phyloP scores from a whole-genome alignment of 2,888 invertebrate genomes.

The Idaea biselata region DNA sequence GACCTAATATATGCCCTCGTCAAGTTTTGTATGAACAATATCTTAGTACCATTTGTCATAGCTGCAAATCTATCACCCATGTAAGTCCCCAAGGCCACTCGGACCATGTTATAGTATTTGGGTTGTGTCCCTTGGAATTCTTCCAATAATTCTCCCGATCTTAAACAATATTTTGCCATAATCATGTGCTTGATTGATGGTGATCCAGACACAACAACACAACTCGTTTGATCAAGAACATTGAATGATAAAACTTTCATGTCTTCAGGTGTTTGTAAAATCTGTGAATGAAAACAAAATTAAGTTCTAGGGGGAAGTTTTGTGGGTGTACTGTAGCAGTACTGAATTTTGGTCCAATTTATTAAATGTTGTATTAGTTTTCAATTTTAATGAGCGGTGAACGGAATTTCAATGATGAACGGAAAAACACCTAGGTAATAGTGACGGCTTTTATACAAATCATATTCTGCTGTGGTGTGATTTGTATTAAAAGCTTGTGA shows the following conservation, averaged over 20 bases:
- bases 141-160: conserved; percentile 44
- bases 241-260: conserved; percentile 59
- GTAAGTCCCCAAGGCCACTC: conserved; percentile 63
- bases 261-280: conserved; percentile 45
- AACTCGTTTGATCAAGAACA: conserved; percentile 57
- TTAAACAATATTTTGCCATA: conserved; percentile 49
- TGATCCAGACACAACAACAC: conserved; percentile 48
- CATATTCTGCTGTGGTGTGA: no score
- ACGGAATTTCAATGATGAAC: no score
- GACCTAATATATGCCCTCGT: conserved; percentile 49
- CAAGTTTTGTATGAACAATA: conserved; percentile 61
- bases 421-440: no score
- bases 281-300: conserved; percentile 44
- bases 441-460: no score
- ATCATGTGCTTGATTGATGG: conserved; percentile 27
- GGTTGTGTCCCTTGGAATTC: conserved; percentile 19
- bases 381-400: no score
- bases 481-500: no score
- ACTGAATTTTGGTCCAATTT: no score
- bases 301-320: neutral
- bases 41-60: conserved; percentile 60
- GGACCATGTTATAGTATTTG: conserved; percentile 43
- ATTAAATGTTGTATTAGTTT: no score
- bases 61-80: conserved; percentile 65
- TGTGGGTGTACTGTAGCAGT: no score